Base-by-base conservation (phyloP, 2,888 invertebrate genomes). In the Synanthedon andrenaeformis region DNA sequence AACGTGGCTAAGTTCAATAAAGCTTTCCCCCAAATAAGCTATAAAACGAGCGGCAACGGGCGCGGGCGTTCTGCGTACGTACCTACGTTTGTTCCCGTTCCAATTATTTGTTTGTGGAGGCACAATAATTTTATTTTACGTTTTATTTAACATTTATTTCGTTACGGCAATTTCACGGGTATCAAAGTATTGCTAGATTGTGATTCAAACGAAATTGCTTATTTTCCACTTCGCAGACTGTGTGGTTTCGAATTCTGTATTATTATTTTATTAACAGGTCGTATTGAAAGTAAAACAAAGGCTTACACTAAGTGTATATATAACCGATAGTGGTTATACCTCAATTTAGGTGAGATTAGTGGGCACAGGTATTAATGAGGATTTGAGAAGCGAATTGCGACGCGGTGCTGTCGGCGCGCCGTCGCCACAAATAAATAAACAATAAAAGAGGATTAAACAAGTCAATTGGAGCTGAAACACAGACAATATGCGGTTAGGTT, bases 111-210 rank as follows among this genome's bases (percentile, higher is more conserved):
- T 86, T 86, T 85, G 84, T 79, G 85, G 83, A 85, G 82, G 84
- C 83, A 80, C 81, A 82, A 85, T 84, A 82, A 85, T 86, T 87
- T 87, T 87, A 84, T 86, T 87, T 85, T 84, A 82, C 86, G 85
- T 87, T 87, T 87, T 87, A 87, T 86, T 86, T 83, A 87, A 86
- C 86, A 86, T 87, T 87, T 87, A 87, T 86, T 82, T 80, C 86
- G 86, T 85, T 86, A 84, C 85, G 86, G 80, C 84, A 84, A 87
- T 87, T 87, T 87, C 86, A 87, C 79, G 86, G 86, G 81, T 84
- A 86, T 87, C 86, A 85, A 82, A 82, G 85, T 78, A 82, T 82
- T 76, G 82, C 82, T 84, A 82, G 84, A 80, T 85, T 84, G 84
- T 82, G 86, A 85, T 86, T 87, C 83, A 82, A 84, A 79, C 75